Conservation (phyloP, 2,888 invertebrate genomes). For the Amblyteles armatorius region DNA sequence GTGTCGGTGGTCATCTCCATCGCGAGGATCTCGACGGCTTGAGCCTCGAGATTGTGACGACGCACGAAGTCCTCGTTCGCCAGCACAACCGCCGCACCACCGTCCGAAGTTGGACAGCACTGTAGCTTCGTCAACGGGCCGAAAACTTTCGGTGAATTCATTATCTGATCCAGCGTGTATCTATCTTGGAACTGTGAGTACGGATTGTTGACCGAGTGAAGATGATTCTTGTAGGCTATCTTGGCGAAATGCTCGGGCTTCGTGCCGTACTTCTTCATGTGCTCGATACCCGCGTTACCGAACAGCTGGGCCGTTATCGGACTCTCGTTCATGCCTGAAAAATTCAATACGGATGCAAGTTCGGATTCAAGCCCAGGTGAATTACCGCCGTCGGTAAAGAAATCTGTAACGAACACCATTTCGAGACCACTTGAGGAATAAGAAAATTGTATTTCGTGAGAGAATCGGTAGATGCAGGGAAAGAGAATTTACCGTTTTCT, state of each 20-base stretch:
- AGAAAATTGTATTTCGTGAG: too few relatives aligned
- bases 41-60: slow-evolving; percentile 91
- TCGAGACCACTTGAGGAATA: too few relatives aligned
- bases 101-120: slow-evolving; percentile 99
- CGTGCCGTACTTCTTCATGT: slow-evolving; percentile 98
- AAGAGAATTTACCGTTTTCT: too few relatives aligned
- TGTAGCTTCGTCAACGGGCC: slow-evolving; percentile 98
- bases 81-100: slow-evolving; percentile 97
- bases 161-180: slow-evolving; percentile 95
- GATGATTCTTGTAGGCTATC: slow-evolving; percentile 99
- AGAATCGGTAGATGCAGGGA: too few relatives aligned
- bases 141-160: slow-evolving; percentile 94
- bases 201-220: slow-evolving; percentile 98
- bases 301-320: slow-evolving; percentile 98
- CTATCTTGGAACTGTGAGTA: slow-evolving; percentile 97
- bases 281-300: slow-evolving; percentile 97
- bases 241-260: slow-evolving; percentile 97
- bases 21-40: slow-evolving; percentile 97
- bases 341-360: slow-evolving; percentile 22
- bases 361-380: too few relatives aligned
- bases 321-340: slow-evolving; percentile 88
- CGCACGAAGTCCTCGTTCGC: slow-evolving; percentile 96
- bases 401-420: too few relatives aligned
- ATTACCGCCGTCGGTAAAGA: too few relatives aligned
- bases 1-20: slow-evolving; percentile 99